Evolutionary conservation across 1,140 invertebrate species (phyloP).

Genomic region (Magallana angulata): DNA sequence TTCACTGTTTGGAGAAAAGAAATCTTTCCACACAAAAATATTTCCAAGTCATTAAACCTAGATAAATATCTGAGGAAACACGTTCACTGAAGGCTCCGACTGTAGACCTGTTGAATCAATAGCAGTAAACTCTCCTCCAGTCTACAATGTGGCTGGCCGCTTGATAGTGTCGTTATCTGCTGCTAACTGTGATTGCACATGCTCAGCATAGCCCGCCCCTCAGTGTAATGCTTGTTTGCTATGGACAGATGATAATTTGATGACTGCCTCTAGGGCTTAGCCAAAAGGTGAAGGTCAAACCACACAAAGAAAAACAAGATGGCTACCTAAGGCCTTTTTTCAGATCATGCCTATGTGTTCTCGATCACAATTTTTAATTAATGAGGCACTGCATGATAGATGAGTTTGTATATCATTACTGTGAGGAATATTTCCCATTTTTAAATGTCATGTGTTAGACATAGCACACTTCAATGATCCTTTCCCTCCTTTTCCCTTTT

Average conservation of each 20-base stretch:
- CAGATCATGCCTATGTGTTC: neutral
- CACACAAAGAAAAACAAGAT: conserved; percentile 38
- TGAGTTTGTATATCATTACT: neutral
- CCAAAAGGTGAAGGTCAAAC: conserved; percentile 21
- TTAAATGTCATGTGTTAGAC: no score
- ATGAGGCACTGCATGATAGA: neutral
- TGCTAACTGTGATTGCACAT: conserved; percentile 30
- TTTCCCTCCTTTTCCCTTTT: no score
- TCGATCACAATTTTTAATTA: neutral
- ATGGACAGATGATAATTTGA: conserved; percentile 38
- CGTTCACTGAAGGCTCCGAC: neutral
- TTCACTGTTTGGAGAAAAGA: neutral
- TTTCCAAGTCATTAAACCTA: neutral
- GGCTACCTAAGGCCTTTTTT: conserved; percentile 16
- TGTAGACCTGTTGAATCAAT: conserved; percentile 31
- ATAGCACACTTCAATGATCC: no score
- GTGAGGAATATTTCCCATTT: no score
- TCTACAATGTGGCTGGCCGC: neutral
- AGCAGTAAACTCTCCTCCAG: neutral
- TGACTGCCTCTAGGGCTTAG: conserved; percentile 12
- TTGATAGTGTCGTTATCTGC: conserved; percentile 11
- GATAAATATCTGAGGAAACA: neutral
- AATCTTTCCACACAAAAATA: conserved; percentile 10
- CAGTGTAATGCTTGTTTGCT: conserved; percentile 23
- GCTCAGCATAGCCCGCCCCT: conserved; percentile 14